A percentile compares a stretch with the other conserved stretches of the same genome.
phyloP scores from a whole-genome alignment of 53 echinoderm and acorn worm genomes.

The Crossaster papposus region DNA sequence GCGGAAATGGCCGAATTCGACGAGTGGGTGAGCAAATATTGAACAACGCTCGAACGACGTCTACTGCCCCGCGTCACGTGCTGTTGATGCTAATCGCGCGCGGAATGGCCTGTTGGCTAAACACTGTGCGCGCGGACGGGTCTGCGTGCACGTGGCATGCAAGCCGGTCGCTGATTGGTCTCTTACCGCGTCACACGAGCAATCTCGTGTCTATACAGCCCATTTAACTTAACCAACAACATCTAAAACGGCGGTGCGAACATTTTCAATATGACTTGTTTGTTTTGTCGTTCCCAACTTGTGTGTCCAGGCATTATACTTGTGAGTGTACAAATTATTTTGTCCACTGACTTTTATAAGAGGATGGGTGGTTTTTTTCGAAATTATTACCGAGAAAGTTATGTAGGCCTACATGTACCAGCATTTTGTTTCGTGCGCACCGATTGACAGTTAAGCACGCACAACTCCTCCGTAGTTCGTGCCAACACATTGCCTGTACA shows the following conservation, averaged over 20 bases:
- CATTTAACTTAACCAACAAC: conserved; percentile 18
- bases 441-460: not conserved
- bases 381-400: not conserved
- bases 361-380: not conserved
- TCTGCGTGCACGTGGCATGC: not conserved
- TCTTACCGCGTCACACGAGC: not conserved
- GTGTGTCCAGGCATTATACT: not conserved
- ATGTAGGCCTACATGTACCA: not conserved
- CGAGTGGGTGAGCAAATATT: not conserved
- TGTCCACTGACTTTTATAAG: not conserved
- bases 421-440: no score
- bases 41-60: not conserved
- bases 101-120: conserved; percentile 16
- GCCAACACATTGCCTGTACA: not conserved
- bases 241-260: not conserved
- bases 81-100: conserved; percentile 1
- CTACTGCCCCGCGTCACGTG: not conserved
- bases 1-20: conserved; percentile 7
- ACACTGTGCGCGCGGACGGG: not conserved
- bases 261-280: conserved; percentile 2
- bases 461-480: not conserved
- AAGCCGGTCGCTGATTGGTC: conserved; percentile 32
- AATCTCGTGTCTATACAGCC: conserved; percentile 16
- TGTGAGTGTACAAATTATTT: not conserved
- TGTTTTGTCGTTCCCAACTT: not conserved